Base-by-base conservation (phyloP, 1,140 invertebrate species). In the Ruditapes philippinarum region DNA sequence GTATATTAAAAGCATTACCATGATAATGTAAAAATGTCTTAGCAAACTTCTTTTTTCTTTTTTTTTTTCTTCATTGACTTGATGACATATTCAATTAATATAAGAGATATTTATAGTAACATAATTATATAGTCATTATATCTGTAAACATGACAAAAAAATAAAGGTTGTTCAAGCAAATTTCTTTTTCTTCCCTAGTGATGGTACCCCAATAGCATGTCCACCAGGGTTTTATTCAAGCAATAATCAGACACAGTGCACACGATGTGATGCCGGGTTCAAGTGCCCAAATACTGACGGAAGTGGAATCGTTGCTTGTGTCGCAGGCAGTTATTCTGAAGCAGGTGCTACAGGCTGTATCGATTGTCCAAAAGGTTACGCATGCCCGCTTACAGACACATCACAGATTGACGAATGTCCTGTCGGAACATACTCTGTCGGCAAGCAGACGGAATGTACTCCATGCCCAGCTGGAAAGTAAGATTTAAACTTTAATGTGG, bases 371-470 rank as follows among this genome's bases (percentile, higher is more conserved):
- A 68, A 90, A 28, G 94, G 94, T 0, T 92, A 89, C 45, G 92
- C 90, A 12, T 95, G 94, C 80, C 92, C 93, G 12, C n/a, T 57
- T 12, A 90, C 93, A 2, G 90, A 91, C 54, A 81, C 84, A 7
- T 91, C 62, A 40, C 36, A 87, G 22, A 60, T 60, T 33, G 87
- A 90, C 4, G 51, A 73, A 42, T 94, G 94, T 82, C 31, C 36
- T n/a, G n/a, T 88, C 31, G 94, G 94, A n/a, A 91, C 85, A 7
- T 94, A 91, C 73, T 93, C 94, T 33, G 87, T 83, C 25, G 94
- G 93, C 11, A 73, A 86, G 40, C 92, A 94, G 90, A 91, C 89
- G 38, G 80, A 33, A 17, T 94, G 94, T 74, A 93, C 94, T n/a
- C 36, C 25, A 0, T 94, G 94, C 83, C 90, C 92, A 17, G 84